These are phyloP conservation scores for Sminthopsis crassicaudata DNA, from an alignment of 2,113 vertebrate species.

Conservation along the genomic window DNA sequence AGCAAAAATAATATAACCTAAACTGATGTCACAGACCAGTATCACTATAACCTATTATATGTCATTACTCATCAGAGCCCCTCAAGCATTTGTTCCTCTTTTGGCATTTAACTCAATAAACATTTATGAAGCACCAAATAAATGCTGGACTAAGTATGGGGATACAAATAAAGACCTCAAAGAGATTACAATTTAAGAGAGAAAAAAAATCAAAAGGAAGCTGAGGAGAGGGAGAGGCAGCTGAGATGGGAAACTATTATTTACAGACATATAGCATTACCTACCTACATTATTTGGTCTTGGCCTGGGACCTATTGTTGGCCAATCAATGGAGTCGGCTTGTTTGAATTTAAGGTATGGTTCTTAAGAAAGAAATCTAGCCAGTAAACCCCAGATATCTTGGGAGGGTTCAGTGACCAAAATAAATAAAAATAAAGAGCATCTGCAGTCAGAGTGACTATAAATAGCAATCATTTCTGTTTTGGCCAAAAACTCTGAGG, in stretches of 20 bases:
- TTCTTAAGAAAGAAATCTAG: no score
- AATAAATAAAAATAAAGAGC: no score
- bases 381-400: no score
- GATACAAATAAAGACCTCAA: background rate
- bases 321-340: no score
- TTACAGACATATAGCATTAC: background rate
- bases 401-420: no score
- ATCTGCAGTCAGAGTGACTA: no score
- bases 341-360: no score
- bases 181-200: background rate
- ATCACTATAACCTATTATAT: background rate
- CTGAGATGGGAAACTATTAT: background rate
- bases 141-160: background rate
- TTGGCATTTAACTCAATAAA: background rate
- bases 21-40: background rate
- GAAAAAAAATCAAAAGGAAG: background rate
- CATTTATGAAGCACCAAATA: background rate
- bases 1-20: background rate
- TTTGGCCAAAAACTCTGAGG: no score
- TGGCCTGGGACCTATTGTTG: no score
- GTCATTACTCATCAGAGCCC: background rate
- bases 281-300: no score
- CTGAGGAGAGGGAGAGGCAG: no score
- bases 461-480: no score
- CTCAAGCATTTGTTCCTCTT: background rate